These are phyloP conservation scores for Cantharis lateralis DNA, from an alignment of 2,888 invertebrate species.

Conservation along the genomic window DNA sequence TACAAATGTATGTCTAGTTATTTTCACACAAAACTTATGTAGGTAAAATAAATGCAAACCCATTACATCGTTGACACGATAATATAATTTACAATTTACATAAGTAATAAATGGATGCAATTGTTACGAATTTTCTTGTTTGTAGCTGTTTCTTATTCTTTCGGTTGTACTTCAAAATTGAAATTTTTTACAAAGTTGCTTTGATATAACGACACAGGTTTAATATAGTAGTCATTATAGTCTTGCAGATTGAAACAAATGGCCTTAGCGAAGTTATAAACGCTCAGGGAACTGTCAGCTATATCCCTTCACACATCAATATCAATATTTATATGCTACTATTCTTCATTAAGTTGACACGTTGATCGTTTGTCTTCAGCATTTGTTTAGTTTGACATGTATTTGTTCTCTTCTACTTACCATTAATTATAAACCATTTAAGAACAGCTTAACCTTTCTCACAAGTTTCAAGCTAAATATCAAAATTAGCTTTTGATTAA, in stretches of 20 bases:
- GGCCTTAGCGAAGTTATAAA: constrained; percentile 48
- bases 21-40: neutral
- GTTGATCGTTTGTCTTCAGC: constrained; percentile 49
- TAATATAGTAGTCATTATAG: constrained; percentile 50
- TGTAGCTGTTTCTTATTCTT: neutral
- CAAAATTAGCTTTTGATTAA: constrained; percentile 14
- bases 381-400: constrained; percentile 33
- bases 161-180: neutral
- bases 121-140: neutral
- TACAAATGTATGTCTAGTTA: neutral
- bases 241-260: constrained; percentile 61
- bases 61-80: neutral
- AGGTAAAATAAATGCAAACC: neutral
- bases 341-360: constrained; percentile 55
- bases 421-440: constrained; percentile 47
- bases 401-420: constrained; percentile 4
- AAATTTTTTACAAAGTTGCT: constrained; percentile 38
- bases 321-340: constrained; percentile 55
- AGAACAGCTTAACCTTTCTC: neutral
- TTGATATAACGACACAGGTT: constrained; percentile 41
- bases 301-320: constrained; percentile 60
- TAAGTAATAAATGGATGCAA: neutral
- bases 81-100: neutral
- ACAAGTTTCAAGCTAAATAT: neutral
- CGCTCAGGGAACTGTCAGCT: constrained; percentile 55